Evolutionary conservation across 2,888 invertebrate genomes (phyloP).

Genomic region (Sarcophaga caerulescens): DNA sequence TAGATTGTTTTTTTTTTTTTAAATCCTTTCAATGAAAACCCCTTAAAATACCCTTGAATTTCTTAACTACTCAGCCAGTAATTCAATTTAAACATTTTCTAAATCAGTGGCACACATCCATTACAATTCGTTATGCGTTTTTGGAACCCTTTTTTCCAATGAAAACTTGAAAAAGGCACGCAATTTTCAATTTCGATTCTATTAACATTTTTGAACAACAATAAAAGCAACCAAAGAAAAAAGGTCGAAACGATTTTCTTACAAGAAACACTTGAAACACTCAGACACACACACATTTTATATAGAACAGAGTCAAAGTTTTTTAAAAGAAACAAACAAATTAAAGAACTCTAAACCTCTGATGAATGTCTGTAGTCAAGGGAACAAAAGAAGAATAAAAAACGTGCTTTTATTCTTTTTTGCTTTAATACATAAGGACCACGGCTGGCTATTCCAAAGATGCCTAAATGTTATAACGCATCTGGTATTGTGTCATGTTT

Average conservation of each 20-base stretch:
- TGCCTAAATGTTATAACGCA: not conserved
- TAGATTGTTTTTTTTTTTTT: not conserved
- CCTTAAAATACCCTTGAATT: not conserved
- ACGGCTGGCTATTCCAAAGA: no score
- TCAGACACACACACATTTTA: not conserved
- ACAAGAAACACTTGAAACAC: not conserved
- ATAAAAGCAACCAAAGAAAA: not conserved
- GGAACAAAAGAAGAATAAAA: not conserved
- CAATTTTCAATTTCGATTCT: not conserved
- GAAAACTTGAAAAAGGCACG: no score
- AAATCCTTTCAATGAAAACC: not conserved
- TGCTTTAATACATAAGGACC: not conserved
- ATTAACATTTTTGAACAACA: not conserved
- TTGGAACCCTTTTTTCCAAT: no score
- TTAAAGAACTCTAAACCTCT: not conserved
- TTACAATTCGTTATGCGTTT: not conserved
- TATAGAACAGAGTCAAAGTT: not conserved
- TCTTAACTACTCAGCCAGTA: not conserved
- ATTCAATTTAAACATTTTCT: not conserved
- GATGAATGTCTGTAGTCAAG: not conserved
- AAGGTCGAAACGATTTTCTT: slow-evolving; percentile 2
- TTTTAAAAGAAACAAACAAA: not conserved
- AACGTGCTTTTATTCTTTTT: not conserved
- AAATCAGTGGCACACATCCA: not conserved
- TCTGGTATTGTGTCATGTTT: slow-evolving; percentile 14